These are phyloP conservation scores for Aviceda subcristata DNA, from an alignment of 2,113 vertebrate species.

Conservation along the genomic window DNA sequence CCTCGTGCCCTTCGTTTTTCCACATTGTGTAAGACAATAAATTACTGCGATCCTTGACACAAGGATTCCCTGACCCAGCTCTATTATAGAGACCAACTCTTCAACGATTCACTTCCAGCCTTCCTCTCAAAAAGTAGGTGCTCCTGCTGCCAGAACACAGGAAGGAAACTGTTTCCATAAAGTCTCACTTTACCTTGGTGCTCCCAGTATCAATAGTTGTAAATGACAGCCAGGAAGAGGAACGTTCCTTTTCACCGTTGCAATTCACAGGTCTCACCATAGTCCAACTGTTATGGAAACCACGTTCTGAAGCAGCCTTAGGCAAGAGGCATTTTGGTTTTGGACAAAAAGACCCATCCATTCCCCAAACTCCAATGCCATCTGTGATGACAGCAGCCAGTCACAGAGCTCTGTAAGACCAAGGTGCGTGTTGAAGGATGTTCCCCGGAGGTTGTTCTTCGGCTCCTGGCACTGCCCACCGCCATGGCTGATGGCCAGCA, in stretches of 20 bases:
- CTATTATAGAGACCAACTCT: not conserved
- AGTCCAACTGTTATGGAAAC: not conserved
- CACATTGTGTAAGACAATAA: not conserved
- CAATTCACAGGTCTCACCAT: not conserved
- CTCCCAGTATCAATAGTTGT: not conserved
- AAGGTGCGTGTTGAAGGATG: not conserved
- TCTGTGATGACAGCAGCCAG: not conserved
- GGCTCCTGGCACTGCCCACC: not conserved
- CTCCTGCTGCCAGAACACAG: not conserved
- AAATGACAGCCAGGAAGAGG: not conserved
- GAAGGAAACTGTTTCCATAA: not conserved
- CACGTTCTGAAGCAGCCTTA: not conserved
- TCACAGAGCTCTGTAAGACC: accelerated
- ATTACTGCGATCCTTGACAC: not conserved
- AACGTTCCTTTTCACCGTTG: not conserved
- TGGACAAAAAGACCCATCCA: not conserved
- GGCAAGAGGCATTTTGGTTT: not conserved
- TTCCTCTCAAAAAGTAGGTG: not conserved
- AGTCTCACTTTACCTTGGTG: not conserved
- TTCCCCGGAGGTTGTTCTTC: not conserved
- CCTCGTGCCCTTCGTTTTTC: not conserved
- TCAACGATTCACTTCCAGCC: not conserved
- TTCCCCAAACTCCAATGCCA: not conserved
- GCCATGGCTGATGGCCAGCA: accelerated
- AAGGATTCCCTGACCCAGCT: not conserved